phyloP scores from a whole-genome alignment of 2,888 invertebrate species.

The Chloroclysta siterata region DNA sequence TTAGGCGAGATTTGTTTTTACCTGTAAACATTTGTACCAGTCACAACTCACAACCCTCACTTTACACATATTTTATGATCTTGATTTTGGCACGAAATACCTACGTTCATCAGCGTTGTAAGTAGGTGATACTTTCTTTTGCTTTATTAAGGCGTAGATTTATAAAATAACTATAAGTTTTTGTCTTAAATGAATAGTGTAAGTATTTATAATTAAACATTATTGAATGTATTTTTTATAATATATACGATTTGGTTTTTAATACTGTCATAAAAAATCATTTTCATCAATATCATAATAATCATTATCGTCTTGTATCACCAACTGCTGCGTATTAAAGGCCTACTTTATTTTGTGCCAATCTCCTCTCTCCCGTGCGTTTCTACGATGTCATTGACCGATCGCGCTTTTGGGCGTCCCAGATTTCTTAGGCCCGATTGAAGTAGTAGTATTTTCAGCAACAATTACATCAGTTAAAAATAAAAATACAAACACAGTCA shows the following conservation, averaged over 20 bases:
- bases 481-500: too few species aligned
- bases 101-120: slow-evolving; percentile 8
- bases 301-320: too few species aligned
- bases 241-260: neutral
- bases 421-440: too few species aligned
- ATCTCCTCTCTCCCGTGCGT: too few species aligned
- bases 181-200: neutral
- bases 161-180: neutral
- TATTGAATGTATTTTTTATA: neutral
- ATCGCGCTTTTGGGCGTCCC: too few species aligned
- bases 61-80: slow-evolving; percentile 14
- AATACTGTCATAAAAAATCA: neutral
- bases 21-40: slow-evolving; percentile 37
- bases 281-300: too few species aligned
- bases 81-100: slow-evolving; percentile 15
- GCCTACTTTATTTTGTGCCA: too few species aligned
- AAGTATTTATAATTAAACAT: neutral
- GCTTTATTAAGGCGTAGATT: neutral
- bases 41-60: slow-evolving; percentile 3
- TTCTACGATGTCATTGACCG: too few species aligned
- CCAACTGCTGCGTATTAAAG: too few species aligned
- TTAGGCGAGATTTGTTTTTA: slow-evolving; percentile 46
- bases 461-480: too few species aligned
- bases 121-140: slow-evolving; percentile 2
- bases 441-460: too few species aligned